These are phyloP conservation scores for Dipodomys stephensi DNA, from an alignment of 2,113 vertebrate species.

Conservation along the genomic window DNA sequence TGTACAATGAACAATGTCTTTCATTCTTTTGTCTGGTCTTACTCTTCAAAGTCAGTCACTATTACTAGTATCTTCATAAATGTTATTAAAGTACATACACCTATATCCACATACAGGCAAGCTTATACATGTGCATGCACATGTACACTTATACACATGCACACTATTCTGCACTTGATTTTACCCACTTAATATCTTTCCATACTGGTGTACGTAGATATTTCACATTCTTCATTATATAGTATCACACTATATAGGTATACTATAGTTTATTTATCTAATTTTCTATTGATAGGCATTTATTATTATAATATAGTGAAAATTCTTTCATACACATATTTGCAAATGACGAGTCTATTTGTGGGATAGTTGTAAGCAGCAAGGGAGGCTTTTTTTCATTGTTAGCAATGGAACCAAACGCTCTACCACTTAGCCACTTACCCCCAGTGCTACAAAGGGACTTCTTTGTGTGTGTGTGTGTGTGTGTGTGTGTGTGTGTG, in stretches of 20 bases:
- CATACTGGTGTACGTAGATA: background rate
- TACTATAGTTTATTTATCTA: background rate
- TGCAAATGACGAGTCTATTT: conserved; percentile 35
- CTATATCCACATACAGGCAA: conserved; percentile 6
- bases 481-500: too few species aligned
- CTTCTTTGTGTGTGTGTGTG: conserved; percentile 12
- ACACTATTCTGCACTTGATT: conserved; percentile 1
- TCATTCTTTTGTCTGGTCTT: conserved; percentile 17
- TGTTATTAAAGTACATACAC: background rate
- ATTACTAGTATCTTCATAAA: conserved; percentile 28
- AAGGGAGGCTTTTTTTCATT: conserved; percentile 10
- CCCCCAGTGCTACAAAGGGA: background rate
- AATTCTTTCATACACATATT: background rate
- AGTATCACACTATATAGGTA: background rate
- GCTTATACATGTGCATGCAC: background rate
- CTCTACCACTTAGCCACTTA: background rate
- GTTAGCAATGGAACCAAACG: background rate
- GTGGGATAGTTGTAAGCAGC: conserved; percentile 55
- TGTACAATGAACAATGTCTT: conserved; percentile 43
- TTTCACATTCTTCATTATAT: conserved; percentile 41
- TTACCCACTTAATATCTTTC: conserved; percentile 50
- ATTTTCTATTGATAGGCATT: background rate
- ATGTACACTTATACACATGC: background rate
- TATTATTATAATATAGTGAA: conserved; percentile 36
- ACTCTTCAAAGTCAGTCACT: conserved; percentile 14